Evolutionary conservation across 2,888 invertebrate species (phyloP).

Genomic region (Glaucopsyche alexis): DNA sequence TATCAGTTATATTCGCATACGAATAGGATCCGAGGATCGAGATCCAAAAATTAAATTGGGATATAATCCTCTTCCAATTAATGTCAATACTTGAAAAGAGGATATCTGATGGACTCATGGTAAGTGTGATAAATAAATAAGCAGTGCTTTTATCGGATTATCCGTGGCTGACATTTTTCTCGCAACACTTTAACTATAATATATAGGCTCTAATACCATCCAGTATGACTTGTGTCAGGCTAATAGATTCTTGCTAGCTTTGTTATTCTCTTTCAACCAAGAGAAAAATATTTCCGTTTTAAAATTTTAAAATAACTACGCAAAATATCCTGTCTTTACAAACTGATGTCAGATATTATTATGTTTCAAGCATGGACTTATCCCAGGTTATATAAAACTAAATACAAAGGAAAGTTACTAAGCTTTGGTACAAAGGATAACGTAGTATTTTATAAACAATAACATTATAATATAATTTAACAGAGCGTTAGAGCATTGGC

Average conservation of each 20-base stretch:
- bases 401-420: slow-evolving; percentile 1
- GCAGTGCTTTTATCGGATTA: background rate
- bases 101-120: background rate
- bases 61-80: background rate
- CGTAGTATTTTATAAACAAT: background rate
- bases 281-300: too few relatives aligned
- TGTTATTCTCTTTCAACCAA: too few relatives aligned
- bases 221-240: background rate
- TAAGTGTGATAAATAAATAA: slow-evolving; percentile 14
- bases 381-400: background rate
- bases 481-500: too few relatives aligned
- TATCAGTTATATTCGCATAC: background rate
- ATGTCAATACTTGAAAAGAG: slow-evolving; percentile 6
- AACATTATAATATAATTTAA: background rate
- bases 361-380: background rate
- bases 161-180: background rate
- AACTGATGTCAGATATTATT: background rate
- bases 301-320: too few relatives aligned
- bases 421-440: slow-evolving; percentile 5
- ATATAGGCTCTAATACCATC: background rate
- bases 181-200: background rate
- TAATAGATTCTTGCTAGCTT: background rate
- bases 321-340: background rate
- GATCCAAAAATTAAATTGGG: background rate
- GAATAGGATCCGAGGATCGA: background rate